Evolutionary conservation across 2,797 vertebrate genomes (phyloP).

Genomic region (Nyctibius grandis): DNA sequence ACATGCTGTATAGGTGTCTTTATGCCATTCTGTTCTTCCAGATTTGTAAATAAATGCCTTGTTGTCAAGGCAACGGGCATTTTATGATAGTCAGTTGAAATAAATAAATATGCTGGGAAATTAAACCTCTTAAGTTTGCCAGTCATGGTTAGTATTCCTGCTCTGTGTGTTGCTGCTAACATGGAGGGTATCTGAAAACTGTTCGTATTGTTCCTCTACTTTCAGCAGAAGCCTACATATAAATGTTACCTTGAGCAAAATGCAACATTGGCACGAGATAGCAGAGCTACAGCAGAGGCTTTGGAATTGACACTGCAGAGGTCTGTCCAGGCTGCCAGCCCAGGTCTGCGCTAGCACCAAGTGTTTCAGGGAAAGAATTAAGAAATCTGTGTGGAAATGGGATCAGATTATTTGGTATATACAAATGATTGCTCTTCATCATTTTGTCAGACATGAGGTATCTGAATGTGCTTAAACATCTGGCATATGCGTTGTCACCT

Average conservation of each 20-base stretch:
- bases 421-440: fast-evolving
- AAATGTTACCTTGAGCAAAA: background rate
- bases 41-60: background rate
- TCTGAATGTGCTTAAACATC: background rate
- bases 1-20: background rate
- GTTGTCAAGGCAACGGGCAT: conserved; percentile 30
- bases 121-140: background rate
- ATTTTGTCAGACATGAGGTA: background rate
- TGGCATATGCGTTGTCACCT: background rate
- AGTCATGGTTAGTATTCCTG: background rate
- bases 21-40: background rate
- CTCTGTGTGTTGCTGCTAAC: background rate
- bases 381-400: background rate
- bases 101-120: conserved; percentile 26
- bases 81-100: background rate
- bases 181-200: background rate
- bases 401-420: fast-evolving
- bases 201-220: background rate
- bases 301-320: background rate
- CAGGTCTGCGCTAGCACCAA: background rate
- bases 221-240: background rate
- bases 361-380: background rate
- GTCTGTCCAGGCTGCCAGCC: background rate
- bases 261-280: background rate
- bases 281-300: background rate